These are phyloP conservation scores for Chloropsis cyanopogon DNA, from an alignment of 2,113 vertebrate genomes.

Conservation along the genomic window DNA sequence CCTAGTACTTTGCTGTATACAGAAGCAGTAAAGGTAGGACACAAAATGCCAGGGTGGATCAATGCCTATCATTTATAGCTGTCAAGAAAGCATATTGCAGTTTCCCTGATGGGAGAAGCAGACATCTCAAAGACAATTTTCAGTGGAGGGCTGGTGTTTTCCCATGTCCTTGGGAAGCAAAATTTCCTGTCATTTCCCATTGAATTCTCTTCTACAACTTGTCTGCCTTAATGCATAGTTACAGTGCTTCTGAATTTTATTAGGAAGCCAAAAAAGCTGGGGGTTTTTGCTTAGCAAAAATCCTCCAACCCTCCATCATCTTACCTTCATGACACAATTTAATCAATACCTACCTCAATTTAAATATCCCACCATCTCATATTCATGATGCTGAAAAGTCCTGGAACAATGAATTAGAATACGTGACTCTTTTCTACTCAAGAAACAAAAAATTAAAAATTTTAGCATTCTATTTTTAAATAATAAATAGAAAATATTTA, in stretches of 20 bases:
- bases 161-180: background rate
- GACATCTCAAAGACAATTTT: background rate
- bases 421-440: background rate
- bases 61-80: background rate
- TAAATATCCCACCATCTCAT: background rate
- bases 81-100: background rate
- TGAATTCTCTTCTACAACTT: background rate
- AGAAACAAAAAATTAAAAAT: background rate
- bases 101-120: background rate
- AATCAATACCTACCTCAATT: background rate
- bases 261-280: background rate
- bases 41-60: background rate
- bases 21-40: background rate
- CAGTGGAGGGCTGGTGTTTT: background rate
- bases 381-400: background rate
- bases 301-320: background rate
- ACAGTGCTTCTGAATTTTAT: background rate
- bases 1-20: background rate
- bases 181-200: background rate
- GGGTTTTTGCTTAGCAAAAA: background rate
- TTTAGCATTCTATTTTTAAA: conserved; percentile 29
- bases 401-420: background rate
- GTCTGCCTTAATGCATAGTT: background rate
- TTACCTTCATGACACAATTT: background rate
- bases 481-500: conserved; percentile 80